Percentiles rank a stretch among this genome's conserved stretches.
Evolutionary conservation across 2,888 invertebrate genomes (phyloP).

Genomic region (Synanthedon vespiformis): DNA sequence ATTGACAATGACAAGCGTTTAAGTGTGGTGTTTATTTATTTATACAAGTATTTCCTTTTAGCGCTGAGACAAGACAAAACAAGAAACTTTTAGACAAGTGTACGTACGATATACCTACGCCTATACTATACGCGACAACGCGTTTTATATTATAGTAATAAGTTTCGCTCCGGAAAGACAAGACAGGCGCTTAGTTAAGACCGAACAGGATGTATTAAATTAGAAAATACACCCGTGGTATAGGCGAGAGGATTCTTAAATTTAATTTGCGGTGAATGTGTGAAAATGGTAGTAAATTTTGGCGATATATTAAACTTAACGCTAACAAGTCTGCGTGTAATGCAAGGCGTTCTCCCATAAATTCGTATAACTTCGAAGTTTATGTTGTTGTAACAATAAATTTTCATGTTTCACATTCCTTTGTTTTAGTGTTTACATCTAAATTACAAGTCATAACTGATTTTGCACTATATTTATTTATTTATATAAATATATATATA

Average conservation of each 20-base stretch:
- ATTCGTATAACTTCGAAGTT: too few relatives aligned
- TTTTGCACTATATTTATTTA: too few relatives aligned
- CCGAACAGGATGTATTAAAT: conserved; percentile 48
- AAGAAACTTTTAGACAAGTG: conserved; percentile 62
- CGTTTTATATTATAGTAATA: conserved; percentile 53
- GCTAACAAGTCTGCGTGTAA: not conserved
- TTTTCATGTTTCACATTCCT: too few relatives aligned
- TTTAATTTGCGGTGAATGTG: conserved; percentile 5
- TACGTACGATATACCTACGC: conserved; percentile 18
- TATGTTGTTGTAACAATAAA: too few relatives aligned
- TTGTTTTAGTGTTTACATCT: too few relatives aligned
- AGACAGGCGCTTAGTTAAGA: conserved; percentile 29
- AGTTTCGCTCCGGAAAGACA: conserved; percentile 39
- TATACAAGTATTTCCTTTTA: conserved; percentile 68
- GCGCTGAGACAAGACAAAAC: conserved; percentile 50
- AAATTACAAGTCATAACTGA: conserved; percentile 4
- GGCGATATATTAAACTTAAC: conserved; percentile 14
- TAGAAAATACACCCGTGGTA: conserved; percentile 33
- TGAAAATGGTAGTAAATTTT: conserved; percentile 16
- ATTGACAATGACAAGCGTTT: conserved; percentile 69
- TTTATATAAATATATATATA: too few relatives aligned
- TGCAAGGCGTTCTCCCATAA: too few relatives aligned
- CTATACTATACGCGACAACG: conserved; percentile 28
- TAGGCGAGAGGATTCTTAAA: conserved; percentile 4
- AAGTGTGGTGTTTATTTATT: conserved; percentile 62